Evolutionary conservation across 2,888 invertebrate species (phyloP), one percentile per base, ranked within the genome.

Genomic region (Himalopsyche anomala): DNA sequence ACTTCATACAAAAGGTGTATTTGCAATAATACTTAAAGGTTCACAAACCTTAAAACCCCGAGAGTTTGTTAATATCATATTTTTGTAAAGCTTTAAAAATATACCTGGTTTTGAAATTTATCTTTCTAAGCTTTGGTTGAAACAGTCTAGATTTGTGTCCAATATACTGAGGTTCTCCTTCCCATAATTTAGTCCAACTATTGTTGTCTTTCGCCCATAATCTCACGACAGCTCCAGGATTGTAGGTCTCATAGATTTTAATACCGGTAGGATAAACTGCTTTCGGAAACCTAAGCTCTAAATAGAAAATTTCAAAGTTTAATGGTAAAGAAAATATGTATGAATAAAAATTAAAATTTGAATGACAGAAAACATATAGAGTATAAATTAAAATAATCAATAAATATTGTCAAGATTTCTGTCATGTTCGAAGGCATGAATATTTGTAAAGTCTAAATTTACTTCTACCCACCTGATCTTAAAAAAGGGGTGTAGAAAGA

Each of bases 181-280:
- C 96, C 97, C 97, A 98, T 54, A 98, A 91, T 82, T 96, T 92
- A 80, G 94, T 91, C 98, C 98, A 98, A 28, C 92, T 91, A 9
- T 90, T 90, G 0, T 92, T 91, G 1, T 92, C 91, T 84, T 92
- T 91, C 0, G 96, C 97, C 96, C 96, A 97, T 87, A 97, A 95
- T 88, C 96, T 94, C 28, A 97, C 95, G 55, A 97, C 94, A 4
- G 96, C 96, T 40, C 97, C 97, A 0, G 97, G 97, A 91, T 97
- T 97, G 90, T 96, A 97, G 0, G 97, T 97, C 92, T 98, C 97
- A 91, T 96, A 98, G 87, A 98, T 94, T 1, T 95, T 95, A 85
- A 98, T 94, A 89, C 95, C 93, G 81, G 94, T 91, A 8, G 96
- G 96, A 90, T 94, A 94, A 4, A 96, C 96, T 82, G 94, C 92